Base-by-base conservation (phyloP, 2,113 vertebrate species). In the Larimichthys polyactis region DNA sequence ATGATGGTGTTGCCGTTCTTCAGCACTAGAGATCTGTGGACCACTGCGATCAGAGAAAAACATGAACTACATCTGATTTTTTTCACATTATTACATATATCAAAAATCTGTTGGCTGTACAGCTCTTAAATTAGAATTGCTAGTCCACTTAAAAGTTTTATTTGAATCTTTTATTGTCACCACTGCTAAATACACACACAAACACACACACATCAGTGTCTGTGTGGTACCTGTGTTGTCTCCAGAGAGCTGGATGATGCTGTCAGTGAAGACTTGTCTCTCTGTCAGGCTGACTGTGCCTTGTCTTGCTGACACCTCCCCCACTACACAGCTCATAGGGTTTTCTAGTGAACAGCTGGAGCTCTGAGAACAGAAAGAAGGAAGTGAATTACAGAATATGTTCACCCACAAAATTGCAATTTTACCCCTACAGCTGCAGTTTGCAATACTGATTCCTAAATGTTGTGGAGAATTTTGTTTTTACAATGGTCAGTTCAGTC, bases 301-400 rank as follows among this genome's bases (percentile, higher is more conserved):
- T 0, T 95, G 95, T 73, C 94, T 92, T 9, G n/a, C 59, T 0
- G 92, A 94, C 49, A 96, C 62, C 40, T 96, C 94, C 19, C 96
- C 96, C 27, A 94, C 84, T 72, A 85, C 73, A 60, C 96, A 96
- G 68, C 91, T 88, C 81, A 95, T 69, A 17, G 89, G 84, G 7
- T 57, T 90, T 49, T 86, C 65, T 4, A 69, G 46, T 19, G 94
- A 93, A 75, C 96, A 96, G 85, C 46, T 94, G 44, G 87, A 54
- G 58, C 58, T 91, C 94, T 96, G 75, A 62, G 27, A 82, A 62
- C 0, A 0, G 54, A 82, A 78, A 69, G 2, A 36, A 40, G 10
- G 36, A 76, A 55, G 27, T 19, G 11, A 0, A 3, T 69, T 43
- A 29, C 19, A 83, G 6, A 27, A 40, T 40, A 40, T 40, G 7